These are phyloP conservation scores for Chlamydotis undulata DNA, from an alignment of 2,113 vertebrate species.

Conservation along the genomic window DNA sequence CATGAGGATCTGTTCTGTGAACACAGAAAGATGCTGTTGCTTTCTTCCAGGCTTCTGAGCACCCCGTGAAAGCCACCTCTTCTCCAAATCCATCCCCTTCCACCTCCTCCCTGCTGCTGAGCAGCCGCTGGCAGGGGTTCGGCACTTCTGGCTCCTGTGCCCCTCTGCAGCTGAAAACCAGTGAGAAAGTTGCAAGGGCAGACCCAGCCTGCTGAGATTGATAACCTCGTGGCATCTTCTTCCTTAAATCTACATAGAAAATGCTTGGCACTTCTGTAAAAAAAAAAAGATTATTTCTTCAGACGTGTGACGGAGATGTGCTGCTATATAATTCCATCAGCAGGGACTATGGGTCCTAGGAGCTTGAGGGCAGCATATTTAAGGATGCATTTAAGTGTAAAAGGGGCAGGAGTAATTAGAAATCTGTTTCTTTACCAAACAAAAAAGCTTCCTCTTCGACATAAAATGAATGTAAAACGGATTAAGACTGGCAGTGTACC, in stretches of 20 bases:
- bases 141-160: background rate
- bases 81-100: background rate
- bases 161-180: background rate
- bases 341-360: background rate
- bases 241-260: background rate
- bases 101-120: background rate
- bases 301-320: background rate
- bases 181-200: background rate
- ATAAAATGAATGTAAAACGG: background rate
- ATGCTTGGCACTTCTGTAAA: background rate
- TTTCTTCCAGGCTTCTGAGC: background rate
- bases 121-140: background rate
- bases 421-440: background rate
- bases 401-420: background rate
- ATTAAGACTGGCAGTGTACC: background rate
- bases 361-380: background rate
- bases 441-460: background rate
- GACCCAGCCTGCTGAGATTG: background rate
- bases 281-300: background rate
- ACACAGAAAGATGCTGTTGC: fast-evolving
- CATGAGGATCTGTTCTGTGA: background rate
- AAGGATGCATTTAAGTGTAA: background rate
- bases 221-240: background rate
- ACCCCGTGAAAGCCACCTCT: background rate
- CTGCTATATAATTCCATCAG: background rate